Base-by-base conservation (phyloP, 2,888 invertebrate species). In the Diarsia rubi region DNA sequence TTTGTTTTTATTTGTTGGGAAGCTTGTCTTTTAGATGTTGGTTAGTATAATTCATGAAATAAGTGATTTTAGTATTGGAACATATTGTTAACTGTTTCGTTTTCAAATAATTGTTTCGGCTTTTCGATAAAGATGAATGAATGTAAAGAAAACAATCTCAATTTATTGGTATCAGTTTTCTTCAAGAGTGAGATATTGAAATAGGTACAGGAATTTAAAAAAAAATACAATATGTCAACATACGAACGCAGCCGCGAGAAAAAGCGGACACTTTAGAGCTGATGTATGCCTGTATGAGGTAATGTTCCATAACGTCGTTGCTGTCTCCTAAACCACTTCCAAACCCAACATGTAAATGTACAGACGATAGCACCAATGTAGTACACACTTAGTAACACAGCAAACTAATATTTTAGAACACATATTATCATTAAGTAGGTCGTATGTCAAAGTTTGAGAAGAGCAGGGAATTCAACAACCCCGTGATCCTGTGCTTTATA, bases 1-100 rank as follows among this genome's bases (percentile, higher is more conserved):
- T 54, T 81, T 73, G 16, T 63, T 66, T 66, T 75, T 59, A 16
- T 27, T 31, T 37, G 24, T 60, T 52, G 8, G 45, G 12, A 21
- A 16, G 37, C 52, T 79, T 69, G 4, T 70, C 9, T 27, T 77
- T 65, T 12, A 45, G 37, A 14, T 19, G 19, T 59, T 45, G 37
- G 45, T 45, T 45, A 3, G 14, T 14, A 45, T 45, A 45, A 37
- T 37, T 37, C 8, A 37, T 37, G 6, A 37, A 37, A 37, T 37
- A 1, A 37, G 16, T 45, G 12, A 12, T 14, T 45, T 47, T 47
- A 52, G 52, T 49, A 37, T 21, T 49, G n/a, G 21, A n/a, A 52
- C 52, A 52, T 52, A 0, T 19, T 14, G 11, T n/a, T 19, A 5
- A 19, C 59, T 19, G 59, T 9, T 31, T n/a, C 11, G 0, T 37